These are phyloP conservation scores for Tenebrosternarchus preto DNA, from an alignment of 2,113 vertebrate species.

Conservation along the genomic window DNA sequence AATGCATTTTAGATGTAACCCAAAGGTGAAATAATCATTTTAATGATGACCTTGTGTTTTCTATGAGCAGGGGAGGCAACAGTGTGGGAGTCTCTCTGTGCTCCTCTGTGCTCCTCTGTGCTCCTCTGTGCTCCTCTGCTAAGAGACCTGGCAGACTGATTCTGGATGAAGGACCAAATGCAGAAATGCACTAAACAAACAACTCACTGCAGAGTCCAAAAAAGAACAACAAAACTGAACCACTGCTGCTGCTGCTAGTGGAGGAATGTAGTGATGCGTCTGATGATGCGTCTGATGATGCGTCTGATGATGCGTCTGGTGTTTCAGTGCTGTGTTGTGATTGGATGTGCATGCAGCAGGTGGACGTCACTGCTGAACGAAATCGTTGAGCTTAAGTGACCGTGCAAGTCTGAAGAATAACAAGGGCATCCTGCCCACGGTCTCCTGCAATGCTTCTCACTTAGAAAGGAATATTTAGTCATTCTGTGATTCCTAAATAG, in stretches of 20 bases:
- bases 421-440: not conserved
- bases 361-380: too few relatives aligned
- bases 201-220: not conserved
- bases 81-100: not conserved
- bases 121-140: too few relatives aligned
- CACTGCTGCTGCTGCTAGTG: not conserved
- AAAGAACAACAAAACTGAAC: not conserved
- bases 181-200: not conserved
- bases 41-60: constrained; percentile 1
- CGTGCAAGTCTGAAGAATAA: not conserved
- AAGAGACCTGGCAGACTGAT: not conserved
- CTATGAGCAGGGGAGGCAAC: not conserved
- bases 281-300: not conserved
- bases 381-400: not conserved
- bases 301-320: not conserved
- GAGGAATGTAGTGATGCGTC: not conserved
- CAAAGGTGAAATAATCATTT: not conserved
- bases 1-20: not conserved
- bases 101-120: too few relatives aligned
- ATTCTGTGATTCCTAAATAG: not conserved
- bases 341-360: not conserved
- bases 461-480: not conserved
- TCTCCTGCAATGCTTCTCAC: too few relatives aligned
- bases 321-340: not conserved
- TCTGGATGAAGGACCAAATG: constrained; percentile 14